These are phyloP conservation scores for Stictonetta naevosa DNA, from an alignment of 2,113 vertebrate species.

Conservation along the genomic window DNA sequence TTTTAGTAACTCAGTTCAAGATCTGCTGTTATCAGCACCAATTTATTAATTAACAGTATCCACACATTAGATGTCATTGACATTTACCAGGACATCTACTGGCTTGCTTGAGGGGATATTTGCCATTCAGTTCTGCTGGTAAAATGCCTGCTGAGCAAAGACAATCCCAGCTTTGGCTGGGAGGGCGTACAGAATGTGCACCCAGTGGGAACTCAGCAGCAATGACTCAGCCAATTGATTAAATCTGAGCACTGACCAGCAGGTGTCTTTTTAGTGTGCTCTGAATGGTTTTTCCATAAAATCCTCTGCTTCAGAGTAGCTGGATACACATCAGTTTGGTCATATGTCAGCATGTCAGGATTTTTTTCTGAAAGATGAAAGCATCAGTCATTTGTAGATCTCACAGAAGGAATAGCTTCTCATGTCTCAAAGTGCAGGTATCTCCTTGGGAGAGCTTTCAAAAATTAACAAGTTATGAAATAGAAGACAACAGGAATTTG, in stretches of 20 bases:
- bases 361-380: not conserved
- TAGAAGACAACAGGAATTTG: not conserved
- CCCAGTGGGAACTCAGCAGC: not conserved
- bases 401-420: not conserved
- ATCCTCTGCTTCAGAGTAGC: not conserved
- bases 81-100: not conserved
- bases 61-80: not conserved
- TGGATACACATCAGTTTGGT: not conserved
- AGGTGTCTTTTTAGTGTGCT: not conserved
- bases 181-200: not conserved
- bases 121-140: not conserved
- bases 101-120: not conserved
- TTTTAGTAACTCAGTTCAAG: not conserved
- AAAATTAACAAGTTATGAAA: constrained; percentile 2
- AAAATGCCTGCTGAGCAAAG: not conserved
- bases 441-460: not conserved
- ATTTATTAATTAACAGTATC: not conserved
- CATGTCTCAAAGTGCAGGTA: not conserved
- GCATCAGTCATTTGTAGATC: not conserved
- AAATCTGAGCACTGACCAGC: constrained; percentile 15
- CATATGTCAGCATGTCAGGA: not conserved
- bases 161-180: not conserved
- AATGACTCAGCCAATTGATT: not conserved
- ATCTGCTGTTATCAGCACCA: not conserved
- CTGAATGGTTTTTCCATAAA: not conserved